Conservation (phyloP, 2,888 invertebrate species). For the Perdita meconis region DNA sequence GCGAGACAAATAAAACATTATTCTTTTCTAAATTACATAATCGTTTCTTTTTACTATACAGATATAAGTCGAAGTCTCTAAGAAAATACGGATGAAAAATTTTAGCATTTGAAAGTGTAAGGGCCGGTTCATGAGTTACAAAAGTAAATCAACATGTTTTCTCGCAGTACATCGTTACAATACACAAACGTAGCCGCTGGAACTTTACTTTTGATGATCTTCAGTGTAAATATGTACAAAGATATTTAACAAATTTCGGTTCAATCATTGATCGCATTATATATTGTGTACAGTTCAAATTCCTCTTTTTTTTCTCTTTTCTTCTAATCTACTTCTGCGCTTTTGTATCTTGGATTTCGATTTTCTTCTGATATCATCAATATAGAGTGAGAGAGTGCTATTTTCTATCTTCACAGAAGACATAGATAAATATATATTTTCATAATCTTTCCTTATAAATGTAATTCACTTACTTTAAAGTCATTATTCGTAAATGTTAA, state of each 20-base stretch:
- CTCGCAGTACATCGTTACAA: conserved; percentile 52
- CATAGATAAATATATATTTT: conserved; percentile 85
- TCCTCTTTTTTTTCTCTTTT: conserved; percentile 66
- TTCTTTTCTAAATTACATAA: conserved; percentile 5
- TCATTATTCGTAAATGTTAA: conserved; percentile 83
- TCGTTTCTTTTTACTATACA: background rate
- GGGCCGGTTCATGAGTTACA: conserved; percentile 56
- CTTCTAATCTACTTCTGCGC: conserved; percentile 79
- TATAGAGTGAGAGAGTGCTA: conserved; percentile 84
- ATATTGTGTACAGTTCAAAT: conserved; percentile 76
- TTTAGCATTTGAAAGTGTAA: conserved; percentile 41
- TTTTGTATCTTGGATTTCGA: conserved; percentile 77
- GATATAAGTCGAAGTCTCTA: conserved; percentile 51
- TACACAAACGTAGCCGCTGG: conserved; percentile 70
- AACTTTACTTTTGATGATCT: conserved; percentile 76
- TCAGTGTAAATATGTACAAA: conserved; percentile 79
- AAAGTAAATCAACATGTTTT: conserved; percentile 55
- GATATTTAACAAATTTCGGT: conserved; percentile 79
- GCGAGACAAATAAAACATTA: conserved; percentile 9
- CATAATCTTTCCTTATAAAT: conserved; percentile 84
- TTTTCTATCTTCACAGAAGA: conserved; percentile 85
- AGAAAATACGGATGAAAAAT: conserved; percentile 62
- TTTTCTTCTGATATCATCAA: conserved; percentile 80
- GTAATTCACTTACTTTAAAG: conserved; percentile 84
- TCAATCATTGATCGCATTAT: conserved; percentile 71